Evolutionary conservation across 2,888 invertebrate genomes (phyloP), one percentile per base, ranked within the genome.

Genomic region (Drosophila testacea): DNA sequence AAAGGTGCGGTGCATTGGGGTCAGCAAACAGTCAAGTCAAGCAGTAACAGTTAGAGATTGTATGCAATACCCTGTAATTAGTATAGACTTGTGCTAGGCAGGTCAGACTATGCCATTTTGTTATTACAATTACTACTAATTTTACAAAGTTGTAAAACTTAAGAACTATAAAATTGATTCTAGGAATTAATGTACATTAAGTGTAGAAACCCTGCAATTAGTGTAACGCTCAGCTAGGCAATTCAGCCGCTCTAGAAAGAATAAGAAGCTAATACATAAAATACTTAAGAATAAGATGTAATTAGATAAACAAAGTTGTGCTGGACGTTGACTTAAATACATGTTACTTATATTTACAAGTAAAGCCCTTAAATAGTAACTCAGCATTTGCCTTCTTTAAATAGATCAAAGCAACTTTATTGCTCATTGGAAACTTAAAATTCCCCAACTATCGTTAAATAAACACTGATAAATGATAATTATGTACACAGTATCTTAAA

Each of bases 1-100:
- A 39, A 56, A 34, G 74, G 57, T 54, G 68, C 57, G 71, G 47
- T 51, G 63, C 73, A 73, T 59, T 69, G 52, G 63, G 72, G 74
- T 73, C 72, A 73, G 69, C 69, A 46, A 57, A 46, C 44, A 62
- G 57, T 57, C 64, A 44, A 56, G 55, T 41, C 73, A 47, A 39
- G 62, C 72, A 63, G 62, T 73, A 73, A 63, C 72, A 57, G 69
- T 48, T 63, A 57, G 34, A 59, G 52, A 41, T 57, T 48, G 65
- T 71, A 34, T 48, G 52, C 64, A 51, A 64, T 70, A 34, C 70
- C 38, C 56, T 56, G 42, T 36, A 51, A 47, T 28, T 38, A 42
- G 59, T 4, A 9, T 38, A 10, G 28, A 3, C 9, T 28, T 27
- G 3, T 27, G 11, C 4, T 9, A 6, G 22, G 52, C 28, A 9